Conservation (phyloP, 2,797 vertebrate genomes). For the Pseudopleuronectes americanus region DNA sequence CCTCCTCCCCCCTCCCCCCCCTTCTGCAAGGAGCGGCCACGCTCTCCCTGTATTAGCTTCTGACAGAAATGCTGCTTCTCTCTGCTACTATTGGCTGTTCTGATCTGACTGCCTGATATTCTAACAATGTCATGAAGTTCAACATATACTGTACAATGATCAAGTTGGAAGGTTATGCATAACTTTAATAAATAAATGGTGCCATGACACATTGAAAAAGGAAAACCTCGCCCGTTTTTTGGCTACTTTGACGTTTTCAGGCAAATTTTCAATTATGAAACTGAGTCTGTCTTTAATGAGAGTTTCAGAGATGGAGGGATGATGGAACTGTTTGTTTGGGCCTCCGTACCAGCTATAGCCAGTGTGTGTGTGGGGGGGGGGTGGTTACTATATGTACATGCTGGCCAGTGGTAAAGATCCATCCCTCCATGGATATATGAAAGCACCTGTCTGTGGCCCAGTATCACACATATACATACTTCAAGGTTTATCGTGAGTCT, state of each 20-base stretch:
- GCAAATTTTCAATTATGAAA: too few species aligned
- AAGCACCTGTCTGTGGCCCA: too few species aligned
- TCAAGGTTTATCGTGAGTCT: too few species aligned
- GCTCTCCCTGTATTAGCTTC: slow-evolving; percentile 63
- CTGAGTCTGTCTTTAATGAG: slow-evolving; percentile 10
- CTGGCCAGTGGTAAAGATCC: too few species aligned
- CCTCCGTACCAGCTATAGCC: too few species aligned
- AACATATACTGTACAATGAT: slow-evolving; percentile 81
- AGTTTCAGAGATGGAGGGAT: slow-evolving; percentile 33
- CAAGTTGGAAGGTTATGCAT: slow-evolving; percentile 81
- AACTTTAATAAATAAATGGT: slow-evolving; percentile 84
- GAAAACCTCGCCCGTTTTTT: neutral
- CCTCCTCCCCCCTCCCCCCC: slow-evolving; percentile 4
- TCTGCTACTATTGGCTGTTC: slow-evolving; percentile 59
- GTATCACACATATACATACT: too few species aligned
- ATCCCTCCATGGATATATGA: too few species aligned
- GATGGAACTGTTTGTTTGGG: slow-evolving; percentile 20
- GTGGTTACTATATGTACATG: too few species aligned
- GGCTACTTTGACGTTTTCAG: too few species aligned
- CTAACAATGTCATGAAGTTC: slow-evolving; percentile 80
- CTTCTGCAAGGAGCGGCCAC: slow-evolving; percentile 50
- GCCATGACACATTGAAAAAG: slow-evolving; percentile 75
- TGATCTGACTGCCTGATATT: slow-evolving; percentile 71
- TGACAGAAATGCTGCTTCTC: slow-evolving; percentile 69
- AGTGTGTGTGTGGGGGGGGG: too few species aligned